These are phyloP conservation scores for Osmerus mordax DNA, from an alignment of 2,113 vertebrate species.

Conservation along the genomic window DNA sequence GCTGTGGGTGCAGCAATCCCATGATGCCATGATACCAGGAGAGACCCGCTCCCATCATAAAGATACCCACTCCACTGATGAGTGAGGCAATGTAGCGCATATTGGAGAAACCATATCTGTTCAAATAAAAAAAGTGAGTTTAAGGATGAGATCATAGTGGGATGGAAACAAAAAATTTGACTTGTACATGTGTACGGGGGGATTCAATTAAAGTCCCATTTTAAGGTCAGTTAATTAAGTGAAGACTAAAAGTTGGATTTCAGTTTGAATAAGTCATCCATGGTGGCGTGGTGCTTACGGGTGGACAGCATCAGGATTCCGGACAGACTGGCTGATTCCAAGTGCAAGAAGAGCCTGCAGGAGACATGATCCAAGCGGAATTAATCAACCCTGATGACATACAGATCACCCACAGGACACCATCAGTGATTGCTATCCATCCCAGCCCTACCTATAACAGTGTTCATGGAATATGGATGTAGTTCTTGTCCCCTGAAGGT, in stretches of 20 bases:
- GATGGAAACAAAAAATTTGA: not conserved
- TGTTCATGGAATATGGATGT: not conserved
- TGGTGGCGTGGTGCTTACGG: slow-evolving; percentile 77
- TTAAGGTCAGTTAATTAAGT: too few species aligned
- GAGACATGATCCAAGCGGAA: not conserved
- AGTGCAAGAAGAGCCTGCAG: slow-evolving; percentile 84
- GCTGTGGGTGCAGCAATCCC: slow-evolving; percentile 90
- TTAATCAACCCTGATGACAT: not conserved
- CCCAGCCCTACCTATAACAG: too few species aligned
- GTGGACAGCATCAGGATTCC: slow-evolving; percentile 88
- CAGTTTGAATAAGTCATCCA: too few species aligned
- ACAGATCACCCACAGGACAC: too few species aligned
- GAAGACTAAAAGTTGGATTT: not conserved
- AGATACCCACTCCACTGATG: slow-evolving; percentile 97
- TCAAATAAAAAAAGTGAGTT: slow-evolving; percentile 3
- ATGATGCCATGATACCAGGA: slow-evolving; percentile 98
- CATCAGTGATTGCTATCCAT: too few species aligned
- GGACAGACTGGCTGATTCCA: slow-evolving; percentile 93
- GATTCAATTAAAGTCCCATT: too few species aligned
- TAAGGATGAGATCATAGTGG: not conserved
- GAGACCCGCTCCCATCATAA: slow-evolving; percentile 98
- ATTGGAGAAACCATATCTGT: slow-evolving; percentile 96
- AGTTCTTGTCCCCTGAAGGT: too few species aligned
- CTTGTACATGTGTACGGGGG: too few species aligned
- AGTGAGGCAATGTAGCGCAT: slow-evolving; percentile 98